Evolutionary conservation across 2,113 vertebrate species (phyloP).

Genomic region (Hypomesus transpacificus): DNA sequence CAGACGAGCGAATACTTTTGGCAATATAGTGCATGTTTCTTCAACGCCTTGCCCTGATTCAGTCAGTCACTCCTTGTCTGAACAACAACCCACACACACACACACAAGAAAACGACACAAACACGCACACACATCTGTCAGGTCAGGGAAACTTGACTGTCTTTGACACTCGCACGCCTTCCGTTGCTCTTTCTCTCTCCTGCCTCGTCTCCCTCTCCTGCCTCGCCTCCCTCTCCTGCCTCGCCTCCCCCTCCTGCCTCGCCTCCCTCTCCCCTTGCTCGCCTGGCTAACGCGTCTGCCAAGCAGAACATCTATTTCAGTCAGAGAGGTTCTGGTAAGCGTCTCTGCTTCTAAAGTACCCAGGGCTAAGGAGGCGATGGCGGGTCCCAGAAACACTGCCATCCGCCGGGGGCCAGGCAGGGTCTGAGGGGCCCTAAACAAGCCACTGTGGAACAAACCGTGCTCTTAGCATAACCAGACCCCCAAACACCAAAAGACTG

Average conservation of each 20-base stretch:
- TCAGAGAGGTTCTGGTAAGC: not conserved
- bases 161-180: not conserved
- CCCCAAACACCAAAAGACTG: not conserved
- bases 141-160: too few relatives aligned
- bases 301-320: constrained; percentile 3
- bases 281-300: not conserved
- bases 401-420: not conserved
- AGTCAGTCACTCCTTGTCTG: not conserved
- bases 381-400: not conserved
- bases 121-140: not conserved
- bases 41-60: not conserved
- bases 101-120: not conserved
- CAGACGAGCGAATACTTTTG: not conserved
- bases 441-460: not conserved
- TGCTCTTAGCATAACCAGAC: not conserved
- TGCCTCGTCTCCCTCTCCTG: not conserved
- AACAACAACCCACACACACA: not conserved
- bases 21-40: not conserved
- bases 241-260: not conserved
- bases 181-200: not conserved
- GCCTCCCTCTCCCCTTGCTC: not conserved
- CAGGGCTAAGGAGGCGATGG: not conserved
- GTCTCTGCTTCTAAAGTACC: not conserved
- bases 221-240: not conserved
- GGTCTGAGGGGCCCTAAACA: not conserved